These are phyloP conservation scores for Sebastes kiyomatsui DNA, from an alignment of 2,797 vertebrate genomes.

Conservation along the genomic window DNA sequence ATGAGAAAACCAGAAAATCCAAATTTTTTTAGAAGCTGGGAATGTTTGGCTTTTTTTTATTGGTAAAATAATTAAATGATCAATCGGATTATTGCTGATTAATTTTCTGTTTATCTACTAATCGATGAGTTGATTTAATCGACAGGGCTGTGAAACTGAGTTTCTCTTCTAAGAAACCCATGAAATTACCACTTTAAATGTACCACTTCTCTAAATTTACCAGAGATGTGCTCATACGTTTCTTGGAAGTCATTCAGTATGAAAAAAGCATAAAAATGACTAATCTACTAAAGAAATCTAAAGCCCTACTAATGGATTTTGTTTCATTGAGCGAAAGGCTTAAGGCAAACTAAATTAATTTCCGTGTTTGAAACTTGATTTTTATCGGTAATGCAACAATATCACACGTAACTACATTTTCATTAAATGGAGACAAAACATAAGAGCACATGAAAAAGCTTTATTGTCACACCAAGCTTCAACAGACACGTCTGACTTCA, in stretches of 20 bases:
- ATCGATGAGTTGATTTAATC: too few relatives aligned
- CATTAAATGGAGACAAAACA: neutral
- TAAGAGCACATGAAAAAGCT: constrained; percentile 81
- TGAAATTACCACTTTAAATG: too few relatives aligned
- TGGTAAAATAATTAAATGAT: neutral
- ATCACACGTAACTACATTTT: neutral
- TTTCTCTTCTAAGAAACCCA: too few relatives aligned
- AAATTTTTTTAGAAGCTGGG: neutral
- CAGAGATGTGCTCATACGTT: too few relatives aligned
- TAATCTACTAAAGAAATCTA: too few relatives aligned
- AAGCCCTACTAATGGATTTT: neutral
- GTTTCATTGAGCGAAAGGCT: neutral
- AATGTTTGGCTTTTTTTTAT: neutral
- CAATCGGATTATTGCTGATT: neutral
- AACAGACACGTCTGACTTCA: constrained; percentile 83
- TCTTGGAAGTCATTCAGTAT: too few relatives aligned
- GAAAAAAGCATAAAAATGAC: too few relatives aligned
- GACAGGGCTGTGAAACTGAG: too few relatives aligned
- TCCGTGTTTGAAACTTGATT: too few relatives aligned
- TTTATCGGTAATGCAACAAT: too few relatives aligned
- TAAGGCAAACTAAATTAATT: neutral
- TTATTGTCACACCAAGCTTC: constrained; percentile 90
- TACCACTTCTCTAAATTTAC: too few relatives aligned
- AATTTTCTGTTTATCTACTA: too few relatives aligned
- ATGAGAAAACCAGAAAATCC: neutral